Evolutionary conservation across 2,888 invertebrate genomes (phyloP), one percentile per base, ranked within the genome.

Genomic region (Galerucella nymphaeae): DNA sequence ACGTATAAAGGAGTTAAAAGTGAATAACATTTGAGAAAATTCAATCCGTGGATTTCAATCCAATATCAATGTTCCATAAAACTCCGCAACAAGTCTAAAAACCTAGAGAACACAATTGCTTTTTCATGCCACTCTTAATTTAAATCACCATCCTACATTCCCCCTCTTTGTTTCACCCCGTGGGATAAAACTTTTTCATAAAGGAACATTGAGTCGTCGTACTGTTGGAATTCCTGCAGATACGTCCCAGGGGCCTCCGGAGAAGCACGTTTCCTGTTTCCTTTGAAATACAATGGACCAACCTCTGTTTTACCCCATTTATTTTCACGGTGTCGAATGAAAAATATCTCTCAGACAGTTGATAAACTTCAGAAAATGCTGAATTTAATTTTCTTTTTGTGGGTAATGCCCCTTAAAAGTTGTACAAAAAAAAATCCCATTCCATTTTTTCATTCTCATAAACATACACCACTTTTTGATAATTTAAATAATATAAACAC

Each of bases 321-420:
- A 77, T 78, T 80, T 76, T 70, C 73, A 76, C 72, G 71, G 73
- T 75, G 59, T 74, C 76, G 76, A 76, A 77, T 78, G 80, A 80
- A 80, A 80, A 80, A 80, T 80, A 77, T 80, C 79, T 79, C 78
- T 80, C 78, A 79, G 78, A 76, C 78, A 75, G 75, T 67, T 64
- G 66, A 67, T 67, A 73, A 73, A 67, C 66, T 67, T 58, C 63
- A 53, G 69, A 65, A 66, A 69, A 72, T 69, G 69, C 16, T 59
- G 42, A 69, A 69, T 72, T 69, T 59, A 72, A 65, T 69, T 69
- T 72, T 65, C 65, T 61, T 65, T 18, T 65, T 65, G 65, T 61
- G 9, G n/a, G 14, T 13, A 41, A 66, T 41, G 16, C 16, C 5
- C 23, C 16, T 38, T 66, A 6, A 42, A 64, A 38, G 30, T 38